Percentiles rank a stretch among this genome's conserved stretches.
Conservation (phyloP, 2,888 invertebrate genomes). For the Prionchulus punctatus region DNA sequence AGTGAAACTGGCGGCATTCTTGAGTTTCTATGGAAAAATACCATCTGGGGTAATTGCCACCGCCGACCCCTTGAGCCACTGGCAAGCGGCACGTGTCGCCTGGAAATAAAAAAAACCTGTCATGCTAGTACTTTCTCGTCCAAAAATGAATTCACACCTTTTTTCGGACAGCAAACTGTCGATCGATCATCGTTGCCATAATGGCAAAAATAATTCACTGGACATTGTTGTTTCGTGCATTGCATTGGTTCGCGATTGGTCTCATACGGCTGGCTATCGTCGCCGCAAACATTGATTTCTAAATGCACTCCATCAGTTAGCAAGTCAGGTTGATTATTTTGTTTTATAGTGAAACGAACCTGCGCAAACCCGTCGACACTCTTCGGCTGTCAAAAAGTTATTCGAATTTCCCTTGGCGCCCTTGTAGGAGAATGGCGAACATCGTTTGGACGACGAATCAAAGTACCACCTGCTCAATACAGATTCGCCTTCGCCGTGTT, state of each 20-base stretch:
- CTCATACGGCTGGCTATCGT: too few relatives aligned
- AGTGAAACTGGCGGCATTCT: slow-evolving; percentile 17
- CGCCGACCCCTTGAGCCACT: slow-evolving; percentile 29
- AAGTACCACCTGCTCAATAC: slow-evolving; percentile 6
- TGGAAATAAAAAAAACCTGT: not conserved
- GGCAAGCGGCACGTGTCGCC: slow-evolving; percentile 29
- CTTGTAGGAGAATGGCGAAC: slow-evolving; percentile 6
- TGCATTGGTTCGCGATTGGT: too few relatives aligned
- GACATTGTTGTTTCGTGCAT: slow-evolving; percentile 1
- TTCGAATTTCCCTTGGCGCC: slow-evolving; percentile 22
- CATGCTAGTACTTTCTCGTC: too few relatives aligned
- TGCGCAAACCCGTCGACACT: slow-evolving; percentile 15
- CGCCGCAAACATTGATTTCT: too few relatives aligned
- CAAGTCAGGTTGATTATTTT: too few relatives aligned
- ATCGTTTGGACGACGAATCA: not conserved
- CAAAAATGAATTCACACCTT: too few relatives aligned
- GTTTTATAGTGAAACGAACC: not conserved
- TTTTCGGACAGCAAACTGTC: slow-evolving; percentile 9
- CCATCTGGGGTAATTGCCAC: slow-evolving; percentile 16
- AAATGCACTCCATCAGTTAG: too few relatives aligned
- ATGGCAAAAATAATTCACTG: slow-evolving; percentile 7
- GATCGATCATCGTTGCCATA: slow-evolving; percentile 1
- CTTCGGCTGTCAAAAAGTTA: slow-evolving; percentile 27
- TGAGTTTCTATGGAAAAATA: slow-evolving; percentile 14
- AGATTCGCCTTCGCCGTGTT: not conserved